Evolutionary conservation across 2,113 vertebrate species (phyloP), one percentile per base, ranked within the genome.

Genomic region (Sciurus niger): DNA sequence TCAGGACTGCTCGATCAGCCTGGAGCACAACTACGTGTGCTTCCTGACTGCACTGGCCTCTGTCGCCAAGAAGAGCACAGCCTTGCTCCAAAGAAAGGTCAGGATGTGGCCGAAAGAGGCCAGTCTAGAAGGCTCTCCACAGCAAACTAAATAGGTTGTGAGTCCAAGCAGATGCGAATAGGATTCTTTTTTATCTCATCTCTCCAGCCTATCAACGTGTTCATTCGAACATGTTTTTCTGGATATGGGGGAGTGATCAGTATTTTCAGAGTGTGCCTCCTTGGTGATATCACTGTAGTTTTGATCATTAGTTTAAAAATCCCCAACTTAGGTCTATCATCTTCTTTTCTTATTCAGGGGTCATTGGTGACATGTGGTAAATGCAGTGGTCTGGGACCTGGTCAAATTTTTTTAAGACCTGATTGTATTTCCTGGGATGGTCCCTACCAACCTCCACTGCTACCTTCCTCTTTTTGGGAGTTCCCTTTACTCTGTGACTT

Each of bases 11-110:
- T 95, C 68, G 3, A 12, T 87, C 4, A 55, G 95, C 55, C 53
- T 51, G 30, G 76, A 70, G 82, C 37, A 76, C 53, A 22, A 76
- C 84, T 92, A 8, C 40, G 7, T 65, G 10, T 0, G 53, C 58
- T 82, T 78, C 58, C 90, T 60, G 37, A 74, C 78, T 89, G 43
- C 28, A 3, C 51, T 32, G 86, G 86, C 90, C n/a, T 55, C 24
- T 76, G 72, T 58, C 9, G 0, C 32, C 73, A 48, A 24, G 55
- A 63, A 28, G 32, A 89, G 67, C 46, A 8, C 32, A 37, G 79
- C 65, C 43, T 58, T 90, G 74, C 93, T 95, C 53, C 79, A 83
- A 30, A 77, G 10, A 95, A 77, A 96, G 90, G 76, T 89, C 93
- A 95, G 55, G 60, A 67, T 51, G 65, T 1, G 0, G 34, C 73